These are phyloP conservation scores for Perognathus longimembris DNA, from an alignment of 2,113 vertebrate species.

Conservation along the genomic window DNA sequence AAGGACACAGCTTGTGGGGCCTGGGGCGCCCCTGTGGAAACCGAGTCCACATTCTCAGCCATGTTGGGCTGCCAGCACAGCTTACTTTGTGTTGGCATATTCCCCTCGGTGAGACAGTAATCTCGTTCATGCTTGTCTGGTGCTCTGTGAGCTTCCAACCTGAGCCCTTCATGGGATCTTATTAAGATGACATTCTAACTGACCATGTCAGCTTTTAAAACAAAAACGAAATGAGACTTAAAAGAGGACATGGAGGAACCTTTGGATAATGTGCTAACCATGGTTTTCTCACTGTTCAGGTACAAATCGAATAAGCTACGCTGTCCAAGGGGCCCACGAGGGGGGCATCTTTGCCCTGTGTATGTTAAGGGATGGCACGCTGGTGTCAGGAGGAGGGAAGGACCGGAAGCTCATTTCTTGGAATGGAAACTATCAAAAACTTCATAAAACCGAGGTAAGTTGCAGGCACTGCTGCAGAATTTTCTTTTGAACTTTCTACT, in stretches of 20 bases:
- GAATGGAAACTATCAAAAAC: constrained; percentile 95
- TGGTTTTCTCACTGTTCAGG: constrained; percentile 86
- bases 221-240: accelerated
- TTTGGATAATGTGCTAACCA: background rate
- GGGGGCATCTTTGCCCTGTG: constrained; percentile 97
- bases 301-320: constrained; percentile 96
- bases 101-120: accelerated
- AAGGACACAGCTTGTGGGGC: background rate
- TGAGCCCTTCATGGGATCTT: accelerated
- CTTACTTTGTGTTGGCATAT: accelerated
- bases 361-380: constrained; percentile 95
- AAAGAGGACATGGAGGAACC: background rate
- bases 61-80: accelerated
- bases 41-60: accelerated
- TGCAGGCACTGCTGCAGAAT: accelerated
- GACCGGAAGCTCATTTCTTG: constrained; percentile 96
- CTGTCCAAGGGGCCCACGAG: constrained; percentile 95
- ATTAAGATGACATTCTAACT: background rate
- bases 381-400: constrained; percentile 97
- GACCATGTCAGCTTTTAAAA: background rate
- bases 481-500: background rate
- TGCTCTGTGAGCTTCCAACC: background rate
- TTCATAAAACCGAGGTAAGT: constrained; percentile 94
- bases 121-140: accelerated
- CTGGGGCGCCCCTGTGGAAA: no score